Evolutionary conservation across 2,888 invertebrate genomes (phyloP).

Genomic region (Icerya purchasi): DNA sequence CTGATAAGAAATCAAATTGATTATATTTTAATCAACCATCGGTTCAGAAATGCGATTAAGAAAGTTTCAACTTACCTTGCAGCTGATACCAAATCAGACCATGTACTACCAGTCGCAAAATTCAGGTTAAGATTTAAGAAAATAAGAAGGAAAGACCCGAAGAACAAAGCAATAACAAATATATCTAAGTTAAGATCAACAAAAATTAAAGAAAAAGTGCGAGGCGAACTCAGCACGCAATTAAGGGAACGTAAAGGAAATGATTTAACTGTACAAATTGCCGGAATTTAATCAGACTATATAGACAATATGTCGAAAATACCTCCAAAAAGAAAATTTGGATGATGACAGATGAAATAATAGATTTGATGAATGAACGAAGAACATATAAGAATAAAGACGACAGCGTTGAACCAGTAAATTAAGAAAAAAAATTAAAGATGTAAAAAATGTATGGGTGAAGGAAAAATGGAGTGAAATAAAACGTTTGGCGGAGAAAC

Average conservation of each 20-base stretch:
- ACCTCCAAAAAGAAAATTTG: background rate
- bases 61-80: background rate
- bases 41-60: background rate
- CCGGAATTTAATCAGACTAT: background rate
- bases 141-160: background rate
- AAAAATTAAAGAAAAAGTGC: background rate
- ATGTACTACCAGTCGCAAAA: background rate
- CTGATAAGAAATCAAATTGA: background rate
- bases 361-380: background rate
- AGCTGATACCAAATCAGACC: background rate
- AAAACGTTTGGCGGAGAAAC: background rate
- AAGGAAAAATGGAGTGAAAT: background rate
- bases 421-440: no score
- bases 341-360: background rate
- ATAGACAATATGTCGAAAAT: background rate
- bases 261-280: background rate
- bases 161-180: no score
- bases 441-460: no score
- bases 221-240: background rate
- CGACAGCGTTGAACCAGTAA: no score
- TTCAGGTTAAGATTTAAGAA: background rate
- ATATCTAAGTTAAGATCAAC: background rate
- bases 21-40: background rate
- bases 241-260: background rate
- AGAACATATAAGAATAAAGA: background rate